phyloP scores from a whole-genome alignment of 1,140 invertebrate species.

The Ridgeia piscesae region DNA sequence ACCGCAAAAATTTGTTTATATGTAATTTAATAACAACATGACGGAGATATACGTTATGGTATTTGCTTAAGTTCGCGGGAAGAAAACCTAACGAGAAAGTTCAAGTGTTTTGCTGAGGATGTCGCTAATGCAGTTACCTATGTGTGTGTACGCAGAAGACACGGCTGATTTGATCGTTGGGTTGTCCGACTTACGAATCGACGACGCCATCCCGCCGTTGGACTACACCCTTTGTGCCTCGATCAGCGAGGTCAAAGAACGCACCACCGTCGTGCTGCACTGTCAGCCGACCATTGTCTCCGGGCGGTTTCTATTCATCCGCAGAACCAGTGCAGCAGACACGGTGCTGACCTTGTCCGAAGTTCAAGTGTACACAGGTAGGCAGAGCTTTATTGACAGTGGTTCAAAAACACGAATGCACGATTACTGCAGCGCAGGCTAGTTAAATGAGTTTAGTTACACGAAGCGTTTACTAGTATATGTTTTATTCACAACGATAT shows the following conservation, averaged over 20 bases:
- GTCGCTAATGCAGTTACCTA: not conserved
- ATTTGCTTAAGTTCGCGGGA: too few species aligned
- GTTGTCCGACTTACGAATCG: not conserved
- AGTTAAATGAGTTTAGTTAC: not conserved
- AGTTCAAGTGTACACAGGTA: not conserved
- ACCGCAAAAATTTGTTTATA: too few species aligned
- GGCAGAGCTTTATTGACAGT: not conserved
- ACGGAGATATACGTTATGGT: too few species aligned
- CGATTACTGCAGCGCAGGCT: not conserved
- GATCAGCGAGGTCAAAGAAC: not conserved
- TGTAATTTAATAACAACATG: too few species aligned
- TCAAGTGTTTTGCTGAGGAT: not conserved
- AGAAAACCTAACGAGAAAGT: too few species aligned
- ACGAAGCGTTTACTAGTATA: not conserved
- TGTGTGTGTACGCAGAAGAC: not conserved
- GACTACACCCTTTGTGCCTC: not conserved
- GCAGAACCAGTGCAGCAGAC: not conserved
- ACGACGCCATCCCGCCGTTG: not conserved
- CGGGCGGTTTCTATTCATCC: not conserved
- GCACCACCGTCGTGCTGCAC: not conserved
- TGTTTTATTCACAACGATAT: too few species aligned
- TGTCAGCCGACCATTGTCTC: not conserved
- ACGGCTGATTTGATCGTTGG: not conserved
- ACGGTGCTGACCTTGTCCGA: not conserved
- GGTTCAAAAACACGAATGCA: not conserved